Evolutionary conservation across 2,888 invertebrate genomes (phyloP), one percentile per base, ranked within the genome.

Genomic region (Cataglyphis albicans): DNA sequence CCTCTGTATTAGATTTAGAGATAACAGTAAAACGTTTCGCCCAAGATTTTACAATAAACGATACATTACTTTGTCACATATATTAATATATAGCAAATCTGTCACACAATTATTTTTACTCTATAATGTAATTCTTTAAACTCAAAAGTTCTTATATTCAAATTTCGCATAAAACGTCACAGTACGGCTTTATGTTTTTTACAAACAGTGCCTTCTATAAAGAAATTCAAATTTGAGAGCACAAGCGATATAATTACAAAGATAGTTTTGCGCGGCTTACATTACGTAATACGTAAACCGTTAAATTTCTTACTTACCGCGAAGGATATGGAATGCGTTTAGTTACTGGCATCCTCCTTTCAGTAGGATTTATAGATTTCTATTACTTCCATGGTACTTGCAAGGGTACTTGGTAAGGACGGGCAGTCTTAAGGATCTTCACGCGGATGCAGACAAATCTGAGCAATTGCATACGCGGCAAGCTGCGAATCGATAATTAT

Each of bases 391-490:
- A 89, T 84, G 61, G 89, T 84, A 88, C 89, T 89, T 87, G 81
- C 87, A 88, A 89, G 87, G 87, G 87, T 88, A 87, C 86, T 85
- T 88, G 74, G 81, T 89, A 89, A 88, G 89, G 89, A 84, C 81
- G 84, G 76, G 87, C 89, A 87, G 89, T 88, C 89, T 89, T 89
- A 87, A 84, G 87, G 89, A 81, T 89, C 87, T 88, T 89, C 89
- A 76, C 82, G 84, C 81, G 87, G 87, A 64, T 76, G 78, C 44
- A 78, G 89, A 75, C 84, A 84, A 83, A 88, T 67, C 61, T 72
- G 89, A 88, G 87, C 87, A 83, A 88, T 70, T 87, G 82, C 87
- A 78, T 70, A 87, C 89, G 81, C 74, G 84, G 82, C 82, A 76
- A 83, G 88, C 89, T 87, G 87, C 78, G 78, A 87, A 88, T 88